phyloP scores from a whole-genome alignment of 2,113 vertebrate genomes.

The Equus przewalskii region DNA sequence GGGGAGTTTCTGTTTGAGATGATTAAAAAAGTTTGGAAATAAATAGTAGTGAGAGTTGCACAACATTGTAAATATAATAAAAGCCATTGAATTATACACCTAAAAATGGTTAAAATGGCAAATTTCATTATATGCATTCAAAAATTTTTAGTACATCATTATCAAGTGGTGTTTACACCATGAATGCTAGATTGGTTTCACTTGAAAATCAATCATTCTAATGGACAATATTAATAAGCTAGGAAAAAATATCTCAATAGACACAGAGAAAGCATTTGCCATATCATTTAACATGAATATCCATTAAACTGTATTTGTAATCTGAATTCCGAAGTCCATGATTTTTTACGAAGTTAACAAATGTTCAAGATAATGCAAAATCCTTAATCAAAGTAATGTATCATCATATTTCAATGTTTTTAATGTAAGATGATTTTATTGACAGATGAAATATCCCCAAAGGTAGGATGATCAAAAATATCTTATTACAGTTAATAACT shows the following conservation, averaged over 20 bases:
- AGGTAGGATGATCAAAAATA: slow-evolving; percentile 15
- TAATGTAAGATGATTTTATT: slow-evolving; percentile 46
- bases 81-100: too few species aligned
- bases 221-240: too few species aligned
- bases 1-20: too few species aligned
- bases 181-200: not conserved
- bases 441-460: slow-evolving; percentile 6
- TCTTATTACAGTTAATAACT: slow-evolving; percentile 39
- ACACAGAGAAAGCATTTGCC: not conserved
- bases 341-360: not conserved
- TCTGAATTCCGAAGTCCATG: not conserved
- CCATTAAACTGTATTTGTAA: not conserved
- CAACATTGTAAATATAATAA: too few species aligned
- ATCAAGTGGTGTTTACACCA: too few species aligned
- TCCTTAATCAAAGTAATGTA: not conserved
- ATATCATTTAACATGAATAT: not conserved
- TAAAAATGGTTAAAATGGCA: too few species aligned
- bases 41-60: too few species aligned
- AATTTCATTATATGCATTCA: too few species aligned
- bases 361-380: not conserved
- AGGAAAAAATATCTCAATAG: not conserved
- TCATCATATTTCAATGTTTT: not conserved
- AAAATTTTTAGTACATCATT: too few species aligned
- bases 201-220: not conserved
- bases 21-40: too few species aligned